Conservation (phyloP, 2,797 vertebrate genomes). For the Loris lydekkerianus region DNA sequence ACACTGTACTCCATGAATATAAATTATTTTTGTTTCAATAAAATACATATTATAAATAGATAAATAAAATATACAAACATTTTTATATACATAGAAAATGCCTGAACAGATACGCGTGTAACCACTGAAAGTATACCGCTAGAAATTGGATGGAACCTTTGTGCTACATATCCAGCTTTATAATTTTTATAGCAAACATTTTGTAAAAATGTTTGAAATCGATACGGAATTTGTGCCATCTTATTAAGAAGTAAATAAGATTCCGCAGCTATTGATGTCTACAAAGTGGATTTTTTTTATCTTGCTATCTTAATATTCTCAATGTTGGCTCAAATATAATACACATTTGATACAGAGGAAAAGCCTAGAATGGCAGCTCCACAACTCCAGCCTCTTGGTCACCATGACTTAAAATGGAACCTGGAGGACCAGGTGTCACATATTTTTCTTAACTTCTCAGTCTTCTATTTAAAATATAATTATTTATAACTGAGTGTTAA, state of each 20-base stretch:
- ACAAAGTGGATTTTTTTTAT: background rate
- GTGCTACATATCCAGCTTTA: background rate
- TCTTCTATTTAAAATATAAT: background rate
- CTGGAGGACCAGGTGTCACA: background rate
- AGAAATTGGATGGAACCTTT: background rate
- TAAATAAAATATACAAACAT: background rate
- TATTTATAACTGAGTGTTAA: background rate
- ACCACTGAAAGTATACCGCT: background rate
- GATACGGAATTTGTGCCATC: background rate
- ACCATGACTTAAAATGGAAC: rapidly evolving
- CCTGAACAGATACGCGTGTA: background rate
- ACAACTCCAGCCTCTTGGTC: background rate
- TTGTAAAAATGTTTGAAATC: slow-evolving; percentile 28
- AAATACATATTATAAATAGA: background rate
- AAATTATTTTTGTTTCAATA: background rate
- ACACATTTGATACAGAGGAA: background rate
- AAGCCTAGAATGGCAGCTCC: background rate
- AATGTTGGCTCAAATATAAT: background rate
- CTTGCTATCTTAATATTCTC: background rate
- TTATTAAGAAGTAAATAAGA: background rate
- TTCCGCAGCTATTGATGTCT: background rate
- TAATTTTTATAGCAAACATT: background rate
- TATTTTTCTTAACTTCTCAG: background rate
- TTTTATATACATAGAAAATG: background rate
- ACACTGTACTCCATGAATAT: background rate